A percentile compares a stretch with the other conserved stretches of the same genome.
Evolutionary conservation across 2,888 invertebrate genomes (phyloP).

Genomic region (Watsonalla cultraria): DNA sequence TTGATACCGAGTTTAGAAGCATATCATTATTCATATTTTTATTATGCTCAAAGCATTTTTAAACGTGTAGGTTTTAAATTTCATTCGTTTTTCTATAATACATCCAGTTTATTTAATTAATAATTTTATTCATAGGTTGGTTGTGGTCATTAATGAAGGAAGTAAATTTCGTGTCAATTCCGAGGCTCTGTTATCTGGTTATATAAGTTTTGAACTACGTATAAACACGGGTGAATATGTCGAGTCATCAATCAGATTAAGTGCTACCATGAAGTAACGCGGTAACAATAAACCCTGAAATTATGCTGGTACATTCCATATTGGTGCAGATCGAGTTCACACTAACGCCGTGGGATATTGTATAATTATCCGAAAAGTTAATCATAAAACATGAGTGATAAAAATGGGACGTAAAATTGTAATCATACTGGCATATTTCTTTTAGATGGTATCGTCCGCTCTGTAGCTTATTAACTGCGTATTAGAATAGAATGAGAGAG

Average conservation of each 20-base stretch:
- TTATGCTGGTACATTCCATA: neutral
- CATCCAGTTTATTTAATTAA: too few relatives aligned
- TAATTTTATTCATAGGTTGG: too few relatives aligned
- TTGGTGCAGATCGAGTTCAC: neutral
- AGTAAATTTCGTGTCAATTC: too few relatives aligned
- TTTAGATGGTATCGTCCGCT: slow-evolving; percentile 31
- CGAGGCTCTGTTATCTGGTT: too few relatives aligned
- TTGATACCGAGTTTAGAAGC: slow-evolving; percentile 37
- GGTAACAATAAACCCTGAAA: neutral
- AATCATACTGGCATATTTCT: slow-evolving; percentile 32
- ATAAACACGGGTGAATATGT: too few relatives aligned
- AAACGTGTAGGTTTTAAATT: slow-evolving; percentile 4
- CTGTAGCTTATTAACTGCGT: slow-evolving; percentile 33
- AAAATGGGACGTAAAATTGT: slow-evolving; percentile 22
- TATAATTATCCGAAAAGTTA: neutral
- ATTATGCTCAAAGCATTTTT: slow-evolving; percentile 2
- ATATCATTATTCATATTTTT: slow-evolving; percentile 12
- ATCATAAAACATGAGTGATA: neutral
- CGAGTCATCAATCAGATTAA: too few relatives aligned
- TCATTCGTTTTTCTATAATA: too few relatives aligned
- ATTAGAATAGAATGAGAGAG: slow-evolving; percentile 44
- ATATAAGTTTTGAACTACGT: too few relatives aligned
- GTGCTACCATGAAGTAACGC: too few relatives aligned
- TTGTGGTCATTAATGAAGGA: too few relatives aligned
- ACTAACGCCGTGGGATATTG: neutral